phyloP scores from a whole-genome alignment of 2,113 vertebrate species.

The Microcebus griseorufus region DNA sequence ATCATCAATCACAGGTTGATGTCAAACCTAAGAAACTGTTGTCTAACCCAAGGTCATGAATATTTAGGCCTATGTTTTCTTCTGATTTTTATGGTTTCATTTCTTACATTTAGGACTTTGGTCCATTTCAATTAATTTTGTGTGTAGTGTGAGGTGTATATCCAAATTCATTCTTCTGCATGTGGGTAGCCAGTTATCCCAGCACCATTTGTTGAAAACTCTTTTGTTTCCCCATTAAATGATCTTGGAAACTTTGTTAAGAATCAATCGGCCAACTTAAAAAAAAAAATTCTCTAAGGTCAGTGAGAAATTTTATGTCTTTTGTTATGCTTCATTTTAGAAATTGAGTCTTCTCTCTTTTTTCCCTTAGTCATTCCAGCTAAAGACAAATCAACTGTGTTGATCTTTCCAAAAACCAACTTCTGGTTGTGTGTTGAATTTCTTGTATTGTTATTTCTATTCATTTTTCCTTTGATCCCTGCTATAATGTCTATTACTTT shows the following conservation, averaged over 20 bases:
- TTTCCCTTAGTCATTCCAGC: neutral
- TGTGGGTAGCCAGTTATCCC: neutral
- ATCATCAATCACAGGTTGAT: no score
- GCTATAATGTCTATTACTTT: neutral
- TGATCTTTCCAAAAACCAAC: neutral
- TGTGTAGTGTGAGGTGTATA: neutral
- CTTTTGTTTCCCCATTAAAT: neutral
- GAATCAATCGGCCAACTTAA: neutral
- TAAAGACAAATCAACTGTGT: neutral
- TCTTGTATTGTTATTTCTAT: neutral
- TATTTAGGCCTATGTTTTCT: neutral
- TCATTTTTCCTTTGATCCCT: neutral
- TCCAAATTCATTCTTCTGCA: neutral
- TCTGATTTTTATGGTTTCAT: neutral
- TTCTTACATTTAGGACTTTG: neutral
- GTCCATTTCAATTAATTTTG: neutral
- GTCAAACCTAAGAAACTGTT: neutral
- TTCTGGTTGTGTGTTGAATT: neutral
- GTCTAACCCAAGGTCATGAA: neutral
- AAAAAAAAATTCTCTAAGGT: neutral
- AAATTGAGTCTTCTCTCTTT: neutral
- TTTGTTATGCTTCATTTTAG: neutral
- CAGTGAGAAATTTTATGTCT: neutral
- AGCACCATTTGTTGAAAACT: neutral
- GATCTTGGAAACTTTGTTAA: neutral